phyloP scores from a whole-genome alignment of 2,113 vertebrate genomes.

The Amazona guildingii region DNA sequence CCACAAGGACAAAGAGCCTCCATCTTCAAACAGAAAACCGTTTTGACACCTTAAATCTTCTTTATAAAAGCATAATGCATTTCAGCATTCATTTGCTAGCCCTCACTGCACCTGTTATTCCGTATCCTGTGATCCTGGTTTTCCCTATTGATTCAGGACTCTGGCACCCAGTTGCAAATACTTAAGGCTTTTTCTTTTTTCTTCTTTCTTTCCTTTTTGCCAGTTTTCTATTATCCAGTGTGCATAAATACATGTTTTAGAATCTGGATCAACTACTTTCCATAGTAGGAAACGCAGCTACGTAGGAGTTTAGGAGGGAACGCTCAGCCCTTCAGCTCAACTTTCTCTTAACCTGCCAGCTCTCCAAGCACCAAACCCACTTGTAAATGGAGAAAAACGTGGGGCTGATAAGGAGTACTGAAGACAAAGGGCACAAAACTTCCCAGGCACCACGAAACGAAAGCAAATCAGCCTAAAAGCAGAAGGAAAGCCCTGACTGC shows the following conservation, averaged over 20 bases:
- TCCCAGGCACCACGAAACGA: neutral
- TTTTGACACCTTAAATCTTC: constrained; percentile 36
- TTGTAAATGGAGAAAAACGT: neutral
- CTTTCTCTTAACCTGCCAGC: neutral
- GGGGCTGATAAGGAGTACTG: neutral
- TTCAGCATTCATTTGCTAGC: neutral
- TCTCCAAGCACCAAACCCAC: neutral
- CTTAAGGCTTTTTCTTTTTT: rapidly evolving
- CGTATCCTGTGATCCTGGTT: neutral
- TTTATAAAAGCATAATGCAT: neutral
- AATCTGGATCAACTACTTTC: neutral
- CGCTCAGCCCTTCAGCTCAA: neutral
- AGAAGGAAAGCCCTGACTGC: neutral
- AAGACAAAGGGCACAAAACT: neutral
- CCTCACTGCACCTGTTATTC: constrained; percentile 3
- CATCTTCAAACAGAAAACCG: constrained; percentile 31
- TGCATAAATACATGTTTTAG: neutral
- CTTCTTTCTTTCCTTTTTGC: neutral
- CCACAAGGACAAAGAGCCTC: constrained; percentile 63
- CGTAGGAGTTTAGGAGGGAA: neutral
- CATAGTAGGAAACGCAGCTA: neutral
- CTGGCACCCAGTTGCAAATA: neutral
- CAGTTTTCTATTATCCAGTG: neutral
- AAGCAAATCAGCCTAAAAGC: neutral
- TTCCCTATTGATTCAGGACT: neutral